Conservation (phyloP, 2,797 vertebrate species). For the Lepilemur septentrionalis region DNA sequence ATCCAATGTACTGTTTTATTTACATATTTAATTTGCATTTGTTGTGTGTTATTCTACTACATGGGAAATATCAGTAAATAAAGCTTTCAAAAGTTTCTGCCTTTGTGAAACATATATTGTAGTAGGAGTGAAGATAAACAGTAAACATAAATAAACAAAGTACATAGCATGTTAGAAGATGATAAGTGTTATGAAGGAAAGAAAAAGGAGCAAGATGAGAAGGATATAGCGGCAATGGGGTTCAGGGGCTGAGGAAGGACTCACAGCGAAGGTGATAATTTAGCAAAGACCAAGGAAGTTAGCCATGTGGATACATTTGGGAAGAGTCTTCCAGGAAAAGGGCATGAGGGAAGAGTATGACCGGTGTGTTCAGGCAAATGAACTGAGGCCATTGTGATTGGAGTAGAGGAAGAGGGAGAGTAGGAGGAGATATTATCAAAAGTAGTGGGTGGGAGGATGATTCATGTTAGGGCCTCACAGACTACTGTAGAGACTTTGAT, state of each 20-base stretch:
- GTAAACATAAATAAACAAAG: not conserved
- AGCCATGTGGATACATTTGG: not conserved
- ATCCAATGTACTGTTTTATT: not conserved
- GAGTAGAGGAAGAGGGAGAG: not conserved
- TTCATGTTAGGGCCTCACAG: not conserved
- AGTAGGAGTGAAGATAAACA: not conserved
- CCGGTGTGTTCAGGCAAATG: not conserved
- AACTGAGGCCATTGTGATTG: not conserved
- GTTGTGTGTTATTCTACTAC: conserved; percentile 16
- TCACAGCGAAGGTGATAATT: not conserved
- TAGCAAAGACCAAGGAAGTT: not conserved
- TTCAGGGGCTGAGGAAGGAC: not conserved
- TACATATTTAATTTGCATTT: conserved; percentile 25
- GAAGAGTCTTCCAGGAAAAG: not conserved
- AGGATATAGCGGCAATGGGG: not conserved
- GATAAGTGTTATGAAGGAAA: not conserved
- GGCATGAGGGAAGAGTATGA: not conserved
- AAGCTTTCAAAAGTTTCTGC: not conserved
- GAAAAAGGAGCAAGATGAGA: not conserved
- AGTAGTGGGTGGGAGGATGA: not conserved
- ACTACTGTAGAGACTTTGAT: not conserved
- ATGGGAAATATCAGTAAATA: conserved; percentile 16
- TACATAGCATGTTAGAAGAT: not conserved
- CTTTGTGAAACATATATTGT: not conserved
- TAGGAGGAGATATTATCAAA: not conserved